These are phyloP conservation scores for Philopotamus ludificatus DNA, from an alignment of 1,140 invertebrate species.

Conservation along the genomic window DNA sequence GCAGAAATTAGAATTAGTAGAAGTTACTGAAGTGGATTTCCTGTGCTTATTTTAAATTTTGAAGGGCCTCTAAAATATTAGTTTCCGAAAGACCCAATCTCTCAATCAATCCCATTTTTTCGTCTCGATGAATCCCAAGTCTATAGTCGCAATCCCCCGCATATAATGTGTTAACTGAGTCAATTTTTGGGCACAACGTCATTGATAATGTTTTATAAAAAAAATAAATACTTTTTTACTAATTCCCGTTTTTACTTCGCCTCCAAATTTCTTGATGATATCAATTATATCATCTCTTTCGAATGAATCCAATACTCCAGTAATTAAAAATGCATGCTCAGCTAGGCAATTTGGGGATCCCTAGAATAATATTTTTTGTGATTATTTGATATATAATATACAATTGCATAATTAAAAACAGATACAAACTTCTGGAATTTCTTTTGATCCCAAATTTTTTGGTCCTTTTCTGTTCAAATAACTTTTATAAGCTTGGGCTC, in stretches of 20 bases:
- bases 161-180: no score
- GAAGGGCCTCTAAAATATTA: no score
- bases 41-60: no score
- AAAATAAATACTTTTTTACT: conserved; percentile 64
- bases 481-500: conserved; percentile 64
- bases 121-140: no score
- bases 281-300: conserved; percentile 77
- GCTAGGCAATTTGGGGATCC: conserved; percentile 73
- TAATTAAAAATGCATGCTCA: conserved; percentile 78
- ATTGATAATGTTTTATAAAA: no score
- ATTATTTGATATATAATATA: background rate
- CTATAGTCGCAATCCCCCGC: no score
- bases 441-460: conserved; percentile 75
- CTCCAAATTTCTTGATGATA: conserved; percentile 78
- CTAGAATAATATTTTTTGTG: conserved; percentile 46
- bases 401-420: conserved; percentile 14
- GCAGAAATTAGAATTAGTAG: no score
- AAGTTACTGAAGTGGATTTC: no score
- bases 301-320: conserved; percentile 86
- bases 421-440: conserved; percentile 69
- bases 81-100: no score
- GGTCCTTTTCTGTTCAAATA: conserved; percentile 76
- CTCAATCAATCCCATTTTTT: no score
- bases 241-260: conserved; percentile 71
- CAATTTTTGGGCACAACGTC: no score